These are phyloP conservation scores for Marmota flaviventris DNA, from an alignment of 2,113 vertebrate species.

Conservation along the genomic window DNA sequence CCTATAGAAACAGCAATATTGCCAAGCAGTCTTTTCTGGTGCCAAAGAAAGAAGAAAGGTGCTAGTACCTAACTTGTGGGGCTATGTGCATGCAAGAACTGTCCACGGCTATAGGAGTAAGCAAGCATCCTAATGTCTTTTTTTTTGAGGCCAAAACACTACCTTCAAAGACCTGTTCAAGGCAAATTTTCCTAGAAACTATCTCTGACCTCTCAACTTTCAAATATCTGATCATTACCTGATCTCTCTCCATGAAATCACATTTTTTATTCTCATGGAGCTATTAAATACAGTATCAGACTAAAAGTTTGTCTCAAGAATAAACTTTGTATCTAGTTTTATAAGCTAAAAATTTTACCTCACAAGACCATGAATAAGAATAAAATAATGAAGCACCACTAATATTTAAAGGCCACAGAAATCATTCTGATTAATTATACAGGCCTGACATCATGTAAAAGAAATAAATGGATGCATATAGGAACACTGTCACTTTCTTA, in stretches of 20 bases:
- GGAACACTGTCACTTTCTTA: not conserved
- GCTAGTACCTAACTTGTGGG: not conserved
- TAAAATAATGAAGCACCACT: conserved; percentile 36
- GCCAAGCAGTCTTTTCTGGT: not conserved
- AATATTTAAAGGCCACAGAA: conserved; percentile 49
- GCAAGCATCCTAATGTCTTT: not conserved
- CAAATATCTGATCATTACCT: not conserved
- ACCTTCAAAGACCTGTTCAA: not conserved
- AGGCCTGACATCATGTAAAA: not conserved
- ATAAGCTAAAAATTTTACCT: conserved; percentile 1
- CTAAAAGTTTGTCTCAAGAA: not conserved
- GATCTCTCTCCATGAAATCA: not conserved
- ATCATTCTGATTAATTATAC: conserved; percentile 31
- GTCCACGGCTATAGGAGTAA: not conserved
- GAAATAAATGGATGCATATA: not conserved
- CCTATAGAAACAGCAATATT: not conserved
- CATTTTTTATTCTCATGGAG: not conserved
- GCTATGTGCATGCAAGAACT: not conserved
- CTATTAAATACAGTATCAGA: not conserved
- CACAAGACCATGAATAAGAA: not conserved
- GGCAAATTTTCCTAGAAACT: not conserved
- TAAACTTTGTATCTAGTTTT: conserved; percentile 37
- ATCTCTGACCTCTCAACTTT: not conserved
- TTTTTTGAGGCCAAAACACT: not conserved
- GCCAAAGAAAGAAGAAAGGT: not conserved